These are phyloP conservation scores for Phthorimaea operculella DNA, from an alignment of 1,140 invertebrate species.

Conservation along the genomic window DNA sequence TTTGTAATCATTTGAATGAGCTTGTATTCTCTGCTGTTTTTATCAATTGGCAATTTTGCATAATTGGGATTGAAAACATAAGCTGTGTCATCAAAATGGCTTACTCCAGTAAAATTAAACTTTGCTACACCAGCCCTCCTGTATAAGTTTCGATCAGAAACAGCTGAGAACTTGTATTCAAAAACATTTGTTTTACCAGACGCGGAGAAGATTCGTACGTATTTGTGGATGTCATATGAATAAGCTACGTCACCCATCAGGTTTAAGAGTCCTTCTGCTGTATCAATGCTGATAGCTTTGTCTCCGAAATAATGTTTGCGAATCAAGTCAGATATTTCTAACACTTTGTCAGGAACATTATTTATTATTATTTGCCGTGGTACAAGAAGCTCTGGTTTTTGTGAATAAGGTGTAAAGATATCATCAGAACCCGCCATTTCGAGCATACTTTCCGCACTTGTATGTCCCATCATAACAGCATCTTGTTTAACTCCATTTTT, in stretches of 20 bases:
- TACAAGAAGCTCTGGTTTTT: constrained; percentile 10
- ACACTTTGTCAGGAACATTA: constrained; percentile 14
- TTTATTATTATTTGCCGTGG: constrained; percentile 3
- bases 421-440: constrained; percentile 22
- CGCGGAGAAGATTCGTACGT: constrained; percentile 27
- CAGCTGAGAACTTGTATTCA: constrained; percentile 11
- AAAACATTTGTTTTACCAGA: neutral
- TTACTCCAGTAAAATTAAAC: neutral
- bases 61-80: constrained; percentile 18
- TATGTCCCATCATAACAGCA: constrained; percentile 71
- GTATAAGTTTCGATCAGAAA: constrained; percentile 15
- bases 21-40: constrained; percentile 13
- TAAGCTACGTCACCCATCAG: constrained; percentile 41
- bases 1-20: constrained; percentile 43
- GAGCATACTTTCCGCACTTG: constrained; percentile 60
- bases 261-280: constrained; percentile 24
- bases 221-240: constrained; percentile 36
- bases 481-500: constrained; percentile 65
- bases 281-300: constrained; percentile 24
- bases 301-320: constrained; percentile 55
- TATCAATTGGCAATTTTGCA: constrained; percentile 4
- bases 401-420: constrained; percentile 1
- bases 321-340: constrained; percentile 36
- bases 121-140: constrained; percentile 7
- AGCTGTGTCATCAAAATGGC: constrained; percentile 23